Evolutionary conservation across 2,797 vertebrate genomes (phyloP), one percentile per base, ranked within the genome.

Genomic region (Neosalanx taihuensis): DNA sequence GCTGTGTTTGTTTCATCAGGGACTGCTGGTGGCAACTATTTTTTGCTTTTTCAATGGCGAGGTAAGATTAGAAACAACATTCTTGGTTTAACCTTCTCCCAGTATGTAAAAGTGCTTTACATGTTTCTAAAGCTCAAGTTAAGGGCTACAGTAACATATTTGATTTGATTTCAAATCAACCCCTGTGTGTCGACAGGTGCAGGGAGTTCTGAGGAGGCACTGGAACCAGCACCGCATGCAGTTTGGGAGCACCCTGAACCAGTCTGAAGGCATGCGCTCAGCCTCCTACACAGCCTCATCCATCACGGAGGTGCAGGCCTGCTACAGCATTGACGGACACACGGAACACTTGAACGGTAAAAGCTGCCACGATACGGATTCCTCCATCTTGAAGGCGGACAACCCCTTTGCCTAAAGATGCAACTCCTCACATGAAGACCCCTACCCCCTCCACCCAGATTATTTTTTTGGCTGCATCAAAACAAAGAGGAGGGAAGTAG

Each of bases 41-140:
- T 99, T 99, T 93, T 99, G 97, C 90, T 99, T 99, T 87, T 99
- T 99, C 86, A 99, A 99, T 59, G 97, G 97, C 79, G 97, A 99
- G 93, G 97, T 98, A 95, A 90, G 90, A 64, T 3, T 72, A 56
- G 17, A 56, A 56, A 18, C 18, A 18, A n/a, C 18, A 17, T 56
- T 56, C 17, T 56, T 17, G 3, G 15, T n/a, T n/a, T 56, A 56
- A n/a, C 61, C 12, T 71, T 62, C 58, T 65, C 18, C 26, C 41
- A 49, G 20, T 56, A 57, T 17, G 29, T 18, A 18, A 29, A 71
- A 62, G 10, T 46, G 41, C 41, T 10, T 46, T 12, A 13, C 10
- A 46, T 35, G 33, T 35, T 35, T 35, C 6, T 4, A 6, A 35
- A 4, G 33, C 33, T 35, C 33, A 35, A 35, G 41, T 13, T 46